phyloP scores from a whole-genome alignment of 2,888 invertebrate species.

The Dryadula phaetusa region DNA sequence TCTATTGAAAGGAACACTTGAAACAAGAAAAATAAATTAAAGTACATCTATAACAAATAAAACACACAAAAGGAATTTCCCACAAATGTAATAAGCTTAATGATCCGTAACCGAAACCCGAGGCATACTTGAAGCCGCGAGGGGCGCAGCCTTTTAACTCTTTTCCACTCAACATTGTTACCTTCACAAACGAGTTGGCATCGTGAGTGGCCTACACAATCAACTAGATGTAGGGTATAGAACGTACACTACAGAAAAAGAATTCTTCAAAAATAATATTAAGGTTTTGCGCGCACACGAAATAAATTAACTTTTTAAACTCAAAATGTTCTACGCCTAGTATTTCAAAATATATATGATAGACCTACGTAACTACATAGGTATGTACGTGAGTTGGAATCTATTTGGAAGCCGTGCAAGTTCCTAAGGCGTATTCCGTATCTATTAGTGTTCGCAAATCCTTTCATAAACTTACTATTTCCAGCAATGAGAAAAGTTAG shows the following conservation, averaged over 20 bases:
- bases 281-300: background rate
- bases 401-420: slow-evolving; percentile 3
- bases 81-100: slow-evolving; percentile 53
- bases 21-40: slow-evolving; percentile 20
- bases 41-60: slow-evolving; percentile 24
- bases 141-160: slow-evolving; percentile 71
- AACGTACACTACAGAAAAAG: slow-evolving; percentile 50
- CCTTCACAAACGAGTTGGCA: slow-evolving; percentile 74
- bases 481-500: slow-evolving; percentile 41
- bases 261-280: slow-evolving; percentile 44
- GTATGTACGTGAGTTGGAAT: slow-evolving; percentile 1
- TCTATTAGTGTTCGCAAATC: slow-evolving; percentile 29
- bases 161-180: slow-evolving; percentile 79
- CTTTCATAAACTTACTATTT: slow-evolving; percentile 36
- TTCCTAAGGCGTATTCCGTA: slow-evolving; percentile 13
- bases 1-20: slow-evolving; percentile 12
- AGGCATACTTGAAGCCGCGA: slow-evolving; percentile 54
- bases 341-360: background rate
- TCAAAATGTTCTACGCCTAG: background rate
- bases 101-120: slow-evolving; percentile 53
- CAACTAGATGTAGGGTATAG: slow-evolving; percentile 50
- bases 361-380: background rate
- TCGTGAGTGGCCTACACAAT: slow-evolving; percentile 75
- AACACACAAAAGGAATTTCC: slow-evolving; percentile 41
- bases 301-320: slow-evolving; percentile 3